Percentiles rank a stretch among this genome's conserved stretches.
phyloP scores from a whole-genome alignment of 1,140 invertebrate species.

The Bombus balteatus region DNA sequence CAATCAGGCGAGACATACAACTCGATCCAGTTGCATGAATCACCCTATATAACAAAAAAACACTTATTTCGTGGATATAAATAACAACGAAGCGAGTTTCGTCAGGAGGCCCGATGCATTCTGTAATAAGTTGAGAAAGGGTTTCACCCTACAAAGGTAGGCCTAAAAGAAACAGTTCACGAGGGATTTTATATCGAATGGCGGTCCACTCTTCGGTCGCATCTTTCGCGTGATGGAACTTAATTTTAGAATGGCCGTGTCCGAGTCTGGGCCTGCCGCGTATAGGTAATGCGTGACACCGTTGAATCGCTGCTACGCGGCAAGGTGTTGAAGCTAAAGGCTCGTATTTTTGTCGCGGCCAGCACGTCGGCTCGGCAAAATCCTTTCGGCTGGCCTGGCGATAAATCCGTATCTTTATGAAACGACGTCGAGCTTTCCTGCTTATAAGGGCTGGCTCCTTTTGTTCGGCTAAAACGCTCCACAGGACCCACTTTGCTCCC shows the following conservation, averaged over 20 bases:
- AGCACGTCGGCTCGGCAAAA: conserved; percentile 44
- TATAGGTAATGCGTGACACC: conserved; percentile 52
- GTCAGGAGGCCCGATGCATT: background rate
- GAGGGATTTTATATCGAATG: conserved; percentile 41
- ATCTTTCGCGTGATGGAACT: conserved; percentile 63
- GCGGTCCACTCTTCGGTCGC: conserved; percentile 3
- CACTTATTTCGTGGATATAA: too few relatives aligned
- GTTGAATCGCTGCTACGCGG: conserved; percentile 58
- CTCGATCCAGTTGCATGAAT: too few relatives aligned
- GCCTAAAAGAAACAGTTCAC: background rate
- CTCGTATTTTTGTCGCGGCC: conserved; percentile 68
- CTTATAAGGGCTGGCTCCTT: conserved; percentile 60
- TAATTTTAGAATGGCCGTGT: conserved; percentile 65
- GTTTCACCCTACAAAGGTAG: background rate
- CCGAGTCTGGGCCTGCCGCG: conserved; percentile 21
- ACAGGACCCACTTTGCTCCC: conserved; percentile 38
- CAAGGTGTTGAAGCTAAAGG: conserved; percentile 73
- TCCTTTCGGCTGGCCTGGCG: conserved; percentile 58
- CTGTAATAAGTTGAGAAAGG: background rate
- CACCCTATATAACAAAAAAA: too few relatives aligned
- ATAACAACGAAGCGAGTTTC: too few relatives aligned
- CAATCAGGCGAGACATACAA: too few relatives aligned
- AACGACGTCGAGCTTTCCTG: conserved; percentile 63
- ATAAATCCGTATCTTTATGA: conserved; percentile 76
- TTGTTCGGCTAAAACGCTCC: conserved; percentile 60